Evolutionary conservation across 1,140 invertebrate genomes (phyloP).

Genomic region (Rhopalosiphum maidis): DNA sequence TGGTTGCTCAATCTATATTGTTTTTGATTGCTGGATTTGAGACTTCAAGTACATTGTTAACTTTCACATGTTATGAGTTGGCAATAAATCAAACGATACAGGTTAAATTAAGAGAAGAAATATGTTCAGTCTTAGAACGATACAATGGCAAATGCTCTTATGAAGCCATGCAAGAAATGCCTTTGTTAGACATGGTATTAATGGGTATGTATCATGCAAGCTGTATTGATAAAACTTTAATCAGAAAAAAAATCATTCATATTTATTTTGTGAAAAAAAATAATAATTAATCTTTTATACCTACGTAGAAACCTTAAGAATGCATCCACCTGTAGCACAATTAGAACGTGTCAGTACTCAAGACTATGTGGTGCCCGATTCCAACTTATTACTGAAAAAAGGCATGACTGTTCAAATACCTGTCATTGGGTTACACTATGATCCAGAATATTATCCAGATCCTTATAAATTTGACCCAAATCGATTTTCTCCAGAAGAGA

Average conservation of each 20-base stretch:
- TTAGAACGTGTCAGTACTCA: constrained; percentile 66
- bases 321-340: constrained; percentile 66
- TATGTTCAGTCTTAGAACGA: constrained; percentile 64
- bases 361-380: constrained; percentile 65
- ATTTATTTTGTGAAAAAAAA: too few relatives aligned
- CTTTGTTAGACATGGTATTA: constrained; percentile 63
- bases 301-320: constrained; percentile 67
- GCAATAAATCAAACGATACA: constrained; percentile 67
- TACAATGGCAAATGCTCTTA: constrained; percentile 65
- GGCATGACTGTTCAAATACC: constrained; percentile 64
- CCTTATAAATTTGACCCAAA: constrained; percentile 70
- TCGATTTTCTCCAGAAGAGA: constrained; percentile 62
- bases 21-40: constrained; percentile 72
- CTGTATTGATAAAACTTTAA: background rate
- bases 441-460: constrained; percentile 67
- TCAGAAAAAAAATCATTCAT: too few relatives aligned
- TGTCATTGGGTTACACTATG: constrained; percentile 65
- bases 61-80: constrained; percentile 65
- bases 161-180: constrained; percentile 64
- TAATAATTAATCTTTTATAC: background rate
- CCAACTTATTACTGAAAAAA: constrained; percentile 64
- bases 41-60: constrained; percentile 67
- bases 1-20: constrained; percentile 68
- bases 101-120: constrained; percentile 67
- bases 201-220: constrained; percentile 61